These are phyloP conservation scores for Pseudobourletiella spinata DNA, from an alignment of 1,140 invertebrate species.

Conservation along the genomic window DNA sequence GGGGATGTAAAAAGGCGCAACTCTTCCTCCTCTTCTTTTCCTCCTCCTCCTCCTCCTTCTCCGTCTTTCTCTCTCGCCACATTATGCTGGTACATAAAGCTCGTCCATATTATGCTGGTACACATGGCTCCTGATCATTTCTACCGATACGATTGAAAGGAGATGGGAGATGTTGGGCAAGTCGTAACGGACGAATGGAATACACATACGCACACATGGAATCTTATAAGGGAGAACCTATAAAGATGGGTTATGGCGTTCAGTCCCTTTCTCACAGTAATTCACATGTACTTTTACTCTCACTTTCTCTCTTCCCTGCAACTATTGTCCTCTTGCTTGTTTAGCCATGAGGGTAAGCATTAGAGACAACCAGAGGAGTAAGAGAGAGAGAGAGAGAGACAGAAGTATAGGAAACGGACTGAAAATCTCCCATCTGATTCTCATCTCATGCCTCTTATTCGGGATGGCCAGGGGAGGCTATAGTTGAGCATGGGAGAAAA, in stretches of 20 bases:
- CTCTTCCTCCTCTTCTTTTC: not conserved
- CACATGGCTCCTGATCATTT: conserved; percentile 1
- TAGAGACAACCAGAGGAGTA: not conserved
- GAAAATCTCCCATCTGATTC: conserved; percentile 5
- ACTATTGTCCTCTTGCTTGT: not conserved
- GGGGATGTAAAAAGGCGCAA: not conserved
- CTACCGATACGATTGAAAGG: not conserved
- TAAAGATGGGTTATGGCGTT: conserved; percentile 8
- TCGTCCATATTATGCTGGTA: not conserved
- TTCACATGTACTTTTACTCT: not conserved
- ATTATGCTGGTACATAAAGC: not conserved
- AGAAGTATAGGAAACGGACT: not conserved
- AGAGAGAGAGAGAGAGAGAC: not conserved
- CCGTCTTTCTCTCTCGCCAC: not conserved
- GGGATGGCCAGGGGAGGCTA: not conserved
- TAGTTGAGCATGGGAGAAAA: not conserved
- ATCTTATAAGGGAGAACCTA: not conserved
- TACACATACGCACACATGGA: too few species aligned
- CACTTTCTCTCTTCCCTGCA: not conserved
- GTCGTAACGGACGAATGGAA: not conserved
- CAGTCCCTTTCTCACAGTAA: not conserved
- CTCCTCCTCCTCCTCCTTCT: not conserved
- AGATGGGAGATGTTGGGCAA: not conserved
- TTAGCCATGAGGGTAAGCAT: not conserved
- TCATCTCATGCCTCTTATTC: not conserved